These are phyloP conservation scores for Burhinus bistriatus DNA, from an alignment of 2,113 vertebrate species.

Conservation along the genomic window DNA sequence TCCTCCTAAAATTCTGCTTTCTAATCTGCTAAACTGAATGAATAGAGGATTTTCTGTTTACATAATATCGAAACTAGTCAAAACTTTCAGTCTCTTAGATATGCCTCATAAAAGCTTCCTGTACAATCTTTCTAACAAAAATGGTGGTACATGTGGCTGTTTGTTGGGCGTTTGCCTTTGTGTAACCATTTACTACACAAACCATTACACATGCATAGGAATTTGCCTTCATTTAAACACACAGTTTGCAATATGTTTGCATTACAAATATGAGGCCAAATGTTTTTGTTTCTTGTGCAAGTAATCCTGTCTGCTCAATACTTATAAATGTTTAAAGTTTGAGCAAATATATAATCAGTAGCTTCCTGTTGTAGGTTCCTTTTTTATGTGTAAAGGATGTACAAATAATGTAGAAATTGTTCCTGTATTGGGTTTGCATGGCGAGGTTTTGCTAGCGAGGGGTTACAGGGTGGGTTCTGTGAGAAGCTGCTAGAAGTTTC, in stretches of 20 bases:
- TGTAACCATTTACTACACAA: background rate
- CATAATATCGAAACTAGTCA: constrained; percentile 4
- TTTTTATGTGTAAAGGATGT: background rate
- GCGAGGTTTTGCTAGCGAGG: background rate
- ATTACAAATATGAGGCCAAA: background rate
- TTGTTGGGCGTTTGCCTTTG: background rate
- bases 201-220: background rate
- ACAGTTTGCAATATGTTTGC: background rate
- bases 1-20: constrained; percentile 45
- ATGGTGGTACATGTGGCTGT: background rate
- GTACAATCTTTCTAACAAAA: background rate
- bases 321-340: background rate
- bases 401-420: background rate
- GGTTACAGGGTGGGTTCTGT: background rate
- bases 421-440: background rate
- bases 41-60: constrained; percentile 51
- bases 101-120: background rate
- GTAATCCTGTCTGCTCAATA: background rate
- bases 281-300: background rate
- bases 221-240: background rate
- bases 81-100: constrained; percentile 28
- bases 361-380: background rate
- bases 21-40: constrained; percentile 52
- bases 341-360: background rate
- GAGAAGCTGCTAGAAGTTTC: background rate